These are phyloP conservation scores for Pegoplata infirma DNA, from an alignment of 2,888 invertebrate species.

Conservation along the genomic window DNA sequence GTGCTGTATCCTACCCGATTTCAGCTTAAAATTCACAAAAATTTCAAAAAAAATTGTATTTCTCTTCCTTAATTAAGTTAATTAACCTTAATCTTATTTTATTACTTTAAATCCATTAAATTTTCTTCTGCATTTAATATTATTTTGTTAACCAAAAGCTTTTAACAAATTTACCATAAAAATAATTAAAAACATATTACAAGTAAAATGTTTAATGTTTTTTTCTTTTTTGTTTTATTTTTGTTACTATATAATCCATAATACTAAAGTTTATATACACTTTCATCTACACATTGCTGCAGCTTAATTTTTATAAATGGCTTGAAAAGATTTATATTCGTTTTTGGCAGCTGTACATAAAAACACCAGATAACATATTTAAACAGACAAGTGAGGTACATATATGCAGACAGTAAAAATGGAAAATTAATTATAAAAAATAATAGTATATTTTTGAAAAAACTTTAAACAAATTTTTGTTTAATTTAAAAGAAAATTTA, in stretches of 20 bases:
- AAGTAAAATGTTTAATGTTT: too few relatives aligned
- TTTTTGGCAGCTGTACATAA: constrained; percentile 57
- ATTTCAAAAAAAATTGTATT: background rate
- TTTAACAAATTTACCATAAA: constrained; percentile 59
- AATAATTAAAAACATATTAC: constrained; percentile 60
- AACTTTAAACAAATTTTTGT: background rate
- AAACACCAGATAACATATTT: constrained; percentile 61
- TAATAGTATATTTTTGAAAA: background rate
- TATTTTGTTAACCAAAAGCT: constrained; percentile 48
- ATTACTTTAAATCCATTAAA: constrained; percentile 2
- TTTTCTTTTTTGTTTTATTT: constrained; percentile 10
- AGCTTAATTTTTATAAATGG: constrained; percentile 62
- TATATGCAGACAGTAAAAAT: constrained; percentile 33
- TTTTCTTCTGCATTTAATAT: constrained; percentile 20
- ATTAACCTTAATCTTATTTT: background rate
- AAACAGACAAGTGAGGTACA: constrained; percentile 57
- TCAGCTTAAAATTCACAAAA: too few relatives aligned
- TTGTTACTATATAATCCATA: constrained; percentile 27
- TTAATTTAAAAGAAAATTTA: too few relatives aligned
- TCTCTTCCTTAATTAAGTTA: background rate
- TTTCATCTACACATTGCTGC: constrained; percentile 11
- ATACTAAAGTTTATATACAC: constrained; percentile 44
- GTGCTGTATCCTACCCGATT: too few relatives aligned
- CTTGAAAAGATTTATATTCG: constrained; percentile 58
- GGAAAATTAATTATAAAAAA: constrained; percentile 55